Conservation (phyloP, 2,113 vertebrate species). For the Rhynchomys soricoides region DNA sequence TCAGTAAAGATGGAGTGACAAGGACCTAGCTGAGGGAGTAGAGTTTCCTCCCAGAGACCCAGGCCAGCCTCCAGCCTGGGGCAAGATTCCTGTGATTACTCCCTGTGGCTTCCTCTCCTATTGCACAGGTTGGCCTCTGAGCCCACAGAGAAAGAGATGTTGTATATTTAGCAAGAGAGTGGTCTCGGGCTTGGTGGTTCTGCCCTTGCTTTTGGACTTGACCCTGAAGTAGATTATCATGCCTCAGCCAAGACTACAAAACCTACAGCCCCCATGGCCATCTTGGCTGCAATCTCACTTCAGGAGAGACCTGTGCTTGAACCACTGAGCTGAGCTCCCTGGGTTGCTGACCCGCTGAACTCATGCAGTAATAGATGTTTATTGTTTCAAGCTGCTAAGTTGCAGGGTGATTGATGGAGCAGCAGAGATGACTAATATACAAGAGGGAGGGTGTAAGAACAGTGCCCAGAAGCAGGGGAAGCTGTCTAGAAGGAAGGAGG, state of each 20-base stretch:
- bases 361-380: not conserved
- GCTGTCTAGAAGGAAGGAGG: not conserved
- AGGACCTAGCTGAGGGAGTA: no score
- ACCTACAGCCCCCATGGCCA: accelerated
- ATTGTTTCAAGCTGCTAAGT: conserved; percentile 4
- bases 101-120: accelerated
- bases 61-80: not conserved
- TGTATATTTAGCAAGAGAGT: not conserved
- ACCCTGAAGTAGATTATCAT: not conserved
- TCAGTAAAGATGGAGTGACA: not conserved
- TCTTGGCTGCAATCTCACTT: not conserved
- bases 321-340: not conserved
- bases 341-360: not conserved
- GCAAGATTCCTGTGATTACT: accelerated
- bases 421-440: not conserved
- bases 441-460: not conserved
- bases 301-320: not conserved
- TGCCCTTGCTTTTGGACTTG: not conserved
- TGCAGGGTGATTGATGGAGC: not conserved
- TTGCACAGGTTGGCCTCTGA: not conserved
- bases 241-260: not conserved
- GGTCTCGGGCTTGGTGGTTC: not conserved
- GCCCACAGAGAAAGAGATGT: not conserved
- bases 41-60: not conserved
- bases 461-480: not conserved